phyloP scores from a whole-genome alignment of 2,797 vertebrate genomes.

The Sarcoramphus papa region DNA sequence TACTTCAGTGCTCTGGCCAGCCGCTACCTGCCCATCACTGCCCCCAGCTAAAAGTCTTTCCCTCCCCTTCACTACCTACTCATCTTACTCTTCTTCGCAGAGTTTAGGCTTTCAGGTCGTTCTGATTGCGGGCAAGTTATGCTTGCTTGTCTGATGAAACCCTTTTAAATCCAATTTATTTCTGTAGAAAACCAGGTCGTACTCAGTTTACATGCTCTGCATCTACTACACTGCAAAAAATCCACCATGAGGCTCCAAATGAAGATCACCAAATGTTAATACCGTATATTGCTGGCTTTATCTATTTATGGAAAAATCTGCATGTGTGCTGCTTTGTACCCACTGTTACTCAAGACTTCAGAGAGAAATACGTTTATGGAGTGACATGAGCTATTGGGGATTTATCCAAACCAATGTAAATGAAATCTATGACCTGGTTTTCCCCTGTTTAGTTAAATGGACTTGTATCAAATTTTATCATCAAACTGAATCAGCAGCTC shows the following conservation, averaged over 20 bases:
- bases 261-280: neutral
- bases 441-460: neutral
- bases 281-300: neutral
- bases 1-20: neutral
- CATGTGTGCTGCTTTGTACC: neutral
- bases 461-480: neutral
- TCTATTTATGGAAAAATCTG: neutral
- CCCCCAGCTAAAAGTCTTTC: neutral
- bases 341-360: neutral
- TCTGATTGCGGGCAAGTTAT: neutral
- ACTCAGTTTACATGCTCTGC: neutral
- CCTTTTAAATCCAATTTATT: neutral
- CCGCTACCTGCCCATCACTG: neutral
- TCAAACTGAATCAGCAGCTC: neutral
- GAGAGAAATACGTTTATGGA: neutral
- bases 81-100: neutral
- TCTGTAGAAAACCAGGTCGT: neutral
- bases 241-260: neutral
- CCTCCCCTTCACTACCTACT: neutral
- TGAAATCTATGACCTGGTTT: neutral
- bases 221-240: neutral
- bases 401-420: neutral
- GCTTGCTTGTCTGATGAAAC: neutral
- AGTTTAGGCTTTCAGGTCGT: neutral
- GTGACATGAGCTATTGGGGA: neutral